Evolutionary conservation across 2,797 vertebrate genomes (phyloP).

Genomic region (Etheostoma nigrum): DNA sequence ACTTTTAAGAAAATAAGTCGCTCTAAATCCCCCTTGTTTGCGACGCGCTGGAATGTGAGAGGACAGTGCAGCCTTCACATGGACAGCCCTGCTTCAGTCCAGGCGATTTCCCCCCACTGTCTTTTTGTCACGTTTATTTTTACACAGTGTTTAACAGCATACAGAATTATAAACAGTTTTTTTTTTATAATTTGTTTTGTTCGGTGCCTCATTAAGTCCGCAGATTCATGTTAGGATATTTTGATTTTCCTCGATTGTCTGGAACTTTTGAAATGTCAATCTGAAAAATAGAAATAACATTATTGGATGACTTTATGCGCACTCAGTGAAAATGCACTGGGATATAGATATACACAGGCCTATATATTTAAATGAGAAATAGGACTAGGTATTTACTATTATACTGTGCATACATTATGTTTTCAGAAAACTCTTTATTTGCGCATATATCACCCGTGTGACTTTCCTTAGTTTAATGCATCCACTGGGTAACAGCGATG

Average conservation of each 20-base stretch:
- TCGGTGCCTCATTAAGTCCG: neutral
- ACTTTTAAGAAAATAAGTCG: constrained; percentile 84
- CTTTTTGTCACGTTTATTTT: constrained; percentile 43
- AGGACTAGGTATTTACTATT: neutral
- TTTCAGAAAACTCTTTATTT: constrained; percentile 26
- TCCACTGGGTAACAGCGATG: neutral
- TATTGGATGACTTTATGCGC: neutral
- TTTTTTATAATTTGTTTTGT: too few species aligned
- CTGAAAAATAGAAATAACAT: neutral
- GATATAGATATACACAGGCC: neutral
- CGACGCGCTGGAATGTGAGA: constrained; percentile 79
- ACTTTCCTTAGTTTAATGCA: neutral
- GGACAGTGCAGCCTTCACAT: constrained; percentile 64
- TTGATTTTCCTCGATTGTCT: neutral
- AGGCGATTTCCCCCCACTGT: neutral
- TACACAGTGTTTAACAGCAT: constrained; percentile 11
- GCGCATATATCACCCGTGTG: neutral
- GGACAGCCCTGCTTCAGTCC: constrained; percentile 45
- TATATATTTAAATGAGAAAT: neutral
- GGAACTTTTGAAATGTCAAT: constrained; percentile 18
- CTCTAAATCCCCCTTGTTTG: constrained; percentile 78
- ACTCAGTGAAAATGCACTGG: neutral
- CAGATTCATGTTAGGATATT: neutral
- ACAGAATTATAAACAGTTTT: neutral
- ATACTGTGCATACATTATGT: neutral